Evolutionary conservation across 2,113 vertebrate species (phyloP).

Genomic region (Ophiodon elongatus): DNA sequence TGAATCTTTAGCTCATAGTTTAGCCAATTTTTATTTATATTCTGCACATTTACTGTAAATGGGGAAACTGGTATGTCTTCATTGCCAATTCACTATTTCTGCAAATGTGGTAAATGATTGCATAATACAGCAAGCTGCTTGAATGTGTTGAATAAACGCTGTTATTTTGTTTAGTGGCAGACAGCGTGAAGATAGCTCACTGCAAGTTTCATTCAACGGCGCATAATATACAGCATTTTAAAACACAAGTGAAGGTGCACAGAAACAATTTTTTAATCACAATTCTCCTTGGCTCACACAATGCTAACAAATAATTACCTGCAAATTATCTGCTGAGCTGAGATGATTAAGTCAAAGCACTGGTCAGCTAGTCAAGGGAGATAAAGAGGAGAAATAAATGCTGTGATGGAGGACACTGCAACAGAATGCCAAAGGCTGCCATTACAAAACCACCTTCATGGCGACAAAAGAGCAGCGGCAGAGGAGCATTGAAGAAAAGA

Average conservation of each 20-base stretch:
- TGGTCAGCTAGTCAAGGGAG: conserved; percentile 58
- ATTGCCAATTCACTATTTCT: conserved; percentile 6
- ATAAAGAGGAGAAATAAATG: conserved; percentile 56
- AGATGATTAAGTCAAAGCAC: conserved; percentile 46
- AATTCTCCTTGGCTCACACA: conserved; percentile 6
- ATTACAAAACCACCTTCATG: conserved; percentile 70
- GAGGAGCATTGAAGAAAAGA: conserved; percentile 60
- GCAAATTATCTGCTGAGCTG: conserved; percentile 11
- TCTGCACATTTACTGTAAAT: conserved; percentile 18
- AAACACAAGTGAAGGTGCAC: conserved; percentile 7
- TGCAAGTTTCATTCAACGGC: background rate
- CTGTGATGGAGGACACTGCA: conserved; percentile 45
- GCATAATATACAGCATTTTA: background rate
- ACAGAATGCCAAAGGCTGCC: conserved; percentile 71
- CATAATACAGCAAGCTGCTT: background rate
- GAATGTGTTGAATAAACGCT: conserved; percentile 31
- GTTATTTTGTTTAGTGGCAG: conserved; percentile 42
- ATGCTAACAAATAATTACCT: conserved; percentile 23
- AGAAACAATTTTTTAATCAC: conserved; percentile 25
- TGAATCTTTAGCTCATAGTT: conserved; percentile 44
- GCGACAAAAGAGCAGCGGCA: conserved; percentile 74
- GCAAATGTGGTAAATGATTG: conserved; percentile 13
- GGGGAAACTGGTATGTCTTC: conserved; percentile 6
- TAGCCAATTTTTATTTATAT: conserved; percentile 34
- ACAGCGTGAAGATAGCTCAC: conserved; percentile 20